Evolutionary conservation across 1,140 invertebrate genomes (phyloP).

Genomic region (Drosophila sproati): DNA sequence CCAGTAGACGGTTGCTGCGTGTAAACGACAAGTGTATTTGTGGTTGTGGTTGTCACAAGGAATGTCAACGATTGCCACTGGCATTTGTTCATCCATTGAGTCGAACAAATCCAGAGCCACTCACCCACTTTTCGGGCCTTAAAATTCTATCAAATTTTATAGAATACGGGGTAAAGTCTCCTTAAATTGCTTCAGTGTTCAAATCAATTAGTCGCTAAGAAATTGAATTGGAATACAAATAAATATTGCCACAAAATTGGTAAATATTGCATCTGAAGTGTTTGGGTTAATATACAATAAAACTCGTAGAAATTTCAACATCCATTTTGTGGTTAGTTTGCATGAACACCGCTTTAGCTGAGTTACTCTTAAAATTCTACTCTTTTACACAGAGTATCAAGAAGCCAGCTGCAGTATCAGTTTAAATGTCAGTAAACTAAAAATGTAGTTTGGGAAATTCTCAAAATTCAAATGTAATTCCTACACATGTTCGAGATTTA

Average conservation of each 20-base stretch:
- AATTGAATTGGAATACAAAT: conserved; percentile 23
- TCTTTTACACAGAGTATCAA: too few relatives aligned
- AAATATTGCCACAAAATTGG: conserved; percentile 26
- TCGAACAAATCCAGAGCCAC: background rate
- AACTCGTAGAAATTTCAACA: conserved; percentile 1
- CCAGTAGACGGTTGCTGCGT: background rate
- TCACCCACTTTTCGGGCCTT: conserved; percentile 3
- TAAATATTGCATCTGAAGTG: background rate
- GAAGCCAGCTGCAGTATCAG: background rate
- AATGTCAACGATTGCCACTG: conserved; percentile 73
- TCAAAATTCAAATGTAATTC: background rate
- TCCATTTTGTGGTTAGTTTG: background rate
- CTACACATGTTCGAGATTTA: background rate
- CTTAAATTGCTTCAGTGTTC: conserved; percentile 26
- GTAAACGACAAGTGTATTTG: conserved; percentile 56
- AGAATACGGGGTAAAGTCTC: conserved; percentile 9
- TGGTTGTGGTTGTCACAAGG: conserved; percentile 58
- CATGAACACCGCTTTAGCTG: background rate
- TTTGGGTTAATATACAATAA: conserved; percentile 15
- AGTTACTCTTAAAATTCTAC: too few relatives aligned
- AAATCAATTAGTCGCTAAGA: conserved; percentile 35
- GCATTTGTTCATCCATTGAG: conserved; percentile 12
- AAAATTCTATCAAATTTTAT: conserved; percentile 14
- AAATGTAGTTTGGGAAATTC: background rate
- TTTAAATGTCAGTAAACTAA: background rate